A percentile compares a stretch with the other conserved stretches of the same genome.
Conservation (phyloP, 2,113 vertebrate species). For the Carettochelys insculpta region DNA sequence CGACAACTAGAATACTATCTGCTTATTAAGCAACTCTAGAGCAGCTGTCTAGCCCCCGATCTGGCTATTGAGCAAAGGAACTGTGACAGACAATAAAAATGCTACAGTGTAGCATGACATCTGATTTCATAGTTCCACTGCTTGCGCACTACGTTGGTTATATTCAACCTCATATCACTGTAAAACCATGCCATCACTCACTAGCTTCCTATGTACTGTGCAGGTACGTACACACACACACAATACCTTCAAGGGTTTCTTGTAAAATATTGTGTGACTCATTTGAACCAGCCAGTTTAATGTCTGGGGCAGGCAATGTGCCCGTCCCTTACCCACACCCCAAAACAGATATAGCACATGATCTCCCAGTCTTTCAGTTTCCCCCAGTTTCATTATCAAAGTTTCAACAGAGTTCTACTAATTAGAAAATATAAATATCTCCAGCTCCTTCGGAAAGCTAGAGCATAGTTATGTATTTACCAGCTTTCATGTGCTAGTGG, state of each 20-base stretch:
- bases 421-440: neutral
- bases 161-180: neutral
- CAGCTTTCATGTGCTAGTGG: neutral
- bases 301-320: neutral
- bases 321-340: neutral
- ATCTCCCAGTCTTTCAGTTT: neutral
- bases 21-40: neutral
- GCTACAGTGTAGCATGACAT: neutral
- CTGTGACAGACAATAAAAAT: fast-evolving
- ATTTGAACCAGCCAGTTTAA: neutral
- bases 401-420: fast-evolving
- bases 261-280: neutral
- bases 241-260: no score
- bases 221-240: neutral
- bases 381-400: neutral
- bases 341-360: neutral
- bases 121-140: neutral
- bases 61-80: neutral
- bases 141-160: neutral
- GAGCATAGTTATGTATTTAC: neutral
- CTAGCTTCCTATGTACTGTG: neutral
- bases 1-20: neutral
- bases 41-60: neutral
- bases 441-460: neutral
- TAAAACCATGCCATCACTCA: neutral